These are phyloP conservation scores for Onchidella celtica DNA, from an alignment of 2,888 invertebrate species.

Conservation along the genomic window DNA sequence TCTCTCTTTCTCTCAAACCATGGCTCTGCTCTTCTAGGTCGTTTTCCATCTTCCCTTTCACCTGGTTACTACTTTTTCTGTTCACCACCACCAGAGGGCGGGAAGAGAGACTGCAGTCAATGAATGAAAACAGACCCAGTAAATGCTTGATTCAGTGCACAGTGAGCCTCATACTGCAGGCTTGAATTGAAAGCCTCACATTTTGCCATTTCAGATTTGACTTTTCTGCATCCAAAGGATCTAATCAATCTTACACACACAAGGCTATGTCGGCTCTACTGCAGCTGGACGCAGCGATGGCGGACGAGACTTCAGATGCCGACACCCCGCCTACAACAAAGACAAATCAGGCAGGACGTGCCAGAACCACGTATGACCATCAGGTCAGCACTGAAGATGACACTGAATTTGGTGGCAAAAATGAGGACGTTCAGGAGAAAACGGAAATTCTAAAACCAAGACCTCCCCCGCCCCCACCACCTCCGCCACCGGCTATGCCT, in stretches of 20 bases:
- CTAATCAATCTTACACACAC: constrained; percentile 61
- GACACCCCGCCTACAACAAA: constrained; percentile 44
- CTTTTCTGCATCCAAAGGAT: not conserved
- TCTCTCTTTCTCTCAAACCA: too few relatives aligned
- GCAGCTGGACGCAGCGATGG: constrained; percentile 77
- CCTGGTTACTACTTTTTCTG: too few relatives aligned
- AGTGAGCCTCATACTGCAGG: too few relatives aligned
- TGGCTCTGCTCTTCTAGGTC: too few relatives aligned
- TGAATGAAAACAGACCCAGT: too few relatives aligned
- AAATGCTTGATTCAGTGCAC: too few relatives aligned
- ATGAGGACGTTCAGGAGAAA: not conserved
- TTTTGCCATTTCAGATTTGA: constrained; percentile 23
- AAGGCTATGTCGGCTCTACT: constrained; percentile 73
- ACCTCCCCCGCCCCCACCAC: constrained; percentile 56
- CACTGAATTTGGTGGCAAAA: not conserved
- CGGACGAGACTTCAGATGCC: constrained; percentile 65
- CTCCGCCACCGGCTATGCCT: constrained; percentile 45
- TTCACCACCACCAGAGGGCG: too few relatives aligned
- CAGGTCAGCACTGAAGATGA: not conserved
- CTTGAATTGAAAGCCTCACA: too few relatives aligned
- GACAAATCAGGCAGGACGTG: not conserved
- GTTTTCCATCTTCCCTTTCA: too few relatives aligned
- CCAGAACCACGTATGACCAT: not conserved
- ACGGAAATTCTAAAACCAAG: not conserved
- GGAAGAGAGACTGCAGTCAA: too few relatives aligned